Base-by-base conservation (phyloP, 2,888 invertebrate genomes). In the Liodrosophila aerea region DNA sequence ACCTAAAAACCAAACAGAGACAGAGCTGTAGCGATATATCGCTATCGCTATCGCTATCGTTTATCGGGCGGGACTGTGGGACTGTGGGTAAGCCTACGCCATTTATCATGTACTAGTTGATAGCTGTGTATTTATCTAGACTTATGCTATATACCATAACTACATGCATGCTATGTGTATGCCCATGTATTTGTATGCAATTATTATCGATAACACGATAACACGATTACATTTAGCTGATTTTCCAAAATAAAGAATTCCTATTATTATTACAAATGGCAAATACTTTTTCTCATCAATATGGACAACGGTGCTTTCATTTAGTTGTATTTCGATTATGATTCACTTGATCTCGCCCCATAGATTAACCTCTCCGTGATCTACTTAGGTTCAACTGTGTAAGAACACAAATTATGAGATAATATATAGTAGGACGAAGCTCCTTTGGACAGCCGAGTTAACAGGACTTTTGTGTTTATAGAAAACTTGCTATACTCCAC, bases 221-320 rank as follows among this genome's bases (percentile, higher is more conserved):
- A 12, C 22, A 18, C 36, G 52, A 51, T 56, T 45, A 52, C 58
- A 43, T 72, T 60, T 56, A 67, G 68, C 52, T 75, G 57, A 57
- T 76, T 72, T 22, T 78, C 76, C 73, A 80, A 65, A 76, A 76
- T 83, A 76, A 76, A 76, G 43, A 76, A 76, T 76, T 76, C 76
- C 76, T 76, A 76, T 69, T 76, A 75, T 18, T 47, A 41, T 65
- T 50, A 40, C 22, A 22, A 22, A 22, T 22, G 5, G 2, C 2
- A 22, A 2, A 22, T 4, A 22, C 22, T 22, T 73, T 76, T 41
- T 80, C 54, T 73, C 73, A 72, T n/a, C n/a, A n/a, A n/a, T n/a
- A n/a, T n/a, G n/a, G n/a, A n/a, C n/a, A 73, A 50, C 57, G 45
- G 34, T 75, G 76, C 58, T 59, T 75, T 73, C 78, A 73, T 78